Conservation (phyloP, 2,113 vertebrate species). For the Oryctolagus cuniculus region DNA sequence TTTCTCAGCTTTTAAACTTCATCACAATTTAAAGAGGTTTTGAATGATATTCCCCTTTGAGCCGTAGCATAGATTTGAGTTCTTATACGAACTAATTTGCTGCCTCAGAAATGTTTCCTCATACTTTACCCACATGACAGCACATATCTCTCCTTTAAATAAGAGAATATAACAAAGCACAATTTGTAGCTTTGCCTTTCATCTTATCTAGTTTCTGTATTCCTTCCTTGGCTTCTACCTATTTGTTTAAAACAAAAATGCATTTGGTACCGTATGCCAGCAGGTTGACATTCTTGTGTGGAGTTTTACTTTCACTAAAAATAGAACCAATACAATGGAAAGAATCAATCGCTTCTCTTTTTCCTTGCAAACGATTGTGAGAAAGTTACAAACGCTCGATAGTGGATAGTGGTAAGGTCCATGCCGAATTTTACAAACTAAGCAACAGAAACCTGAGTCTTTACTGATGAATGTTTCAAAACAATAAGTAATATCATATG, state of each 20-base stretch:
- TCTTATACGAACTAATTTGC: slow-evolving; percentile 14
- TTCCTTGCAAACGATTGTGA: not conserved
- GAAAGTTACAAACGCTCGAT: not conserved
- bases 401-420: not conserved
- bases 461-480: not conserved
- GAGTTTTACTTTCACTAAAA: slow-evolving; percentile 3
- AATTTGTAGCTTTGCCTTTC: not conserved
- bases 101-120: slow-evolving; percentile 33
- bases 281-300: not conserved
- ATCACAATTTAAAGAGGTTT: slow-evolving; percentile 63
- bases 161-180: not conserved
- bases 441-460: not conserved
- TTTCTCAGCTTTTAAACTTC: slow-evolving; percentile 69
- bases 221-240: not conserved
- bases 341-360: not conserved
- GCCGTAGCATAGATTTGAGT: slow-evolving; percentile 17
- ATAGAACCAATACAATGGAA: not conserved
- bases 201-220: not conserved
- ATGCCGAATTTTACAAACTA: not conserved
- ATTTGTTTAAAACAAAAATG: slow-evolving; percentile 34
- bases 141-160: not conserved
- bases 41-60: slow-evolving; percentile 35
- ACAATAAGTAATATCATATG: not conserved
- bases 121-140: not conserved
- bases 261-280: not conserved